Evolutionary conservation across 2,113 vertebrate genomes (phyloP).

Genomic region (Smithornis capensis): DNA sequence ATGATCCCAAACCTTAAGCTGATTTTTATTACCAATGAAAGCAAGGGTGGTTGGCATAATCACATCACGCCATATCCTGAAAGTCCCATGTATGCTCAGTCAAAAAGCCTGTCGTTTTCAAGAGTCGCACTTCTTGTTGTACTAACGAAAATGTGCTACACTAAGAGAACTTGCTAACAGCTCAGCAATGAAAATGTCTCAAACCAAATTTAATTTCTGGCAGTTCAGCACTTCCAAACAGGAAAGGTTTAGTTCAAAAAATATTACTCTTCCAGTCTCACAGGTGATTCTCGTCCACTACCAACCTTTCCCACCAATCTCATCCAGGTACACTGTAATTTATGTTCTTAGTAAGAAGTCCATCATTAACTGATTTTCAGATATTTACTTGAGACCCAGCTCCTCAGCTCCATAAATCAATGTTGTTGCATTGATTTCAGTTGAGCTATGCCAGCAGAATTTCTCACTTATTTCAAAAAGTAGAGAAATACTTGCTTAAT

Average conservation of each 20-base stretch:
- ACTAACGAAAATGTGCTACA: background rate
- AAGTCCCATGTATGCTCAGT: background rate
- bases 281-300: background rate
- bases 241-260: background rate
- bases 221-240: background rate
- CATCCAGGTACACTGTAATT: background rate
- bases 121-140: background rate
- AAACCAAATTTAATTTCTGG: background rate
- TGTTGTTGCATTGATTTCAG: constrained; percentile 1
- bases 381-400: background rate
- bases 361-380: background rate
- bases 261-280: background rate
- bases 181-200: background rate
- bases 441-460: background rate
- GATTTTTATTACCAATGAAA: background rate
- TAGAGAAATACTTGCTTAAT: background rate
- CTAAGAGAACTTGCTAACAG: background rate
- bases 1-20: background rate
- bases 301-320: background rate
- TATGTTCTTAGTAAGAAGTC: background rate
- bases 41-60: background rate
- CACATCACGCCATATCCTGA: background rate
- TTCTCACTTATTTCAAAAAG: constrained; percentile 1
- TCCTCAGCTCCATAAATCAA: background rate
- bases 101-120: background rate